These are phyloP conservation scores for Riparia riparia DNA, from an alignment of 2,113 vertebrate species.

Conservation along the genomic window DNA sequence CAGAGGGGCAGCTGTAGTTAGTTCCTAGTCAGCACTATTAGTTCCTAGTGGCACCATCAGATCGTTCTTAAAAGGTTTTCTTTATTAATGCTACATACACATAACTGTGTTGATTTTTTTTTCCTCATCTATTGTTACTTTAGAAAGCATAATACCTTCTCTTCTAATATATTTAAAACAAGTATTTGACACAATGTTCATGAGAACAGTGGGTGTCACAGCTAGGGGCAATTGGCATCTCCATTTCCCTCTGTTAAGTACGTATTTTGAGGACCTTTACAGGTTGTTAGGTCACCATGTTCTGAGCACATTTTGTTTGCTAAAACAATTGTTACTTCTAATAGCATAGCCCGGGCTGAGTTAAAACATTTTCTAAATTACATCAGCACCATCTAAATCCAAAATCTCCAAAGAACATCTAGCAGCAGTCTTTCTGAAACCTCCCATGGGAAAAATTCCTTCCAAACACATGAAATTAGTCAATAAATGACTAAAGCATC, in stretches of 20 bases:
- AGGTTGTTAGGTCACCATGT: neutral
- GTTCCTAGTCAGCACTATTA: neutral
- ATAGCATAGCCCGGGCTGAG: neutral
- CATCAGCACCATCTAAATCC: neutral
- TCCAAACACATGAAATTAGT: neutral
- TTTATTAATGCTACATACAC: neutral
- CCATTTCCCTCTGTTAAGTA: neutral
- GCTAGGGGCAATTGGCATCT: neutral
- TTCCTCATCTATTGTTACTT: neutral
- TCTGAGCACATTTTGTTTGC: neutral
- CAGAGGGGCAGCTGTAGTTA: neutral
- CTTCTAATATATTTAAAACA: neutral
- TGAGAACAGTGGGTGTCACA: neutral
- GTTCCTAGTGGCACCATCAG: neutral
- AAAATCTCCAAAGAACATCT: neutral
- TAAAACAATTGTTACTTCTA: constrained; percentile 1
- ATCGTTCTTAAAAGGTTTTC: neutral
- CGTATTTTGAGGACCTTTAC: neutral
- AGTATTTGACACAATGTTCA: neutral
- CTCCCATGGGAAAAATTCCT: neutral
- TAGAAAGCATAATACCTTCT: neutral
- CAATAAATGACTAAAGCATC: neutral
- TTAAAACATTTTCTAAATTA: constrained; percentile 21
- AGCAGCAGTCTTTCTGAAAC: neutral
- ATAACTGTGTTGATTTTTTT: neutral